A percentile compares a stretch with the other conserved stretches of the same genome.
Conservation (phyloP, 2,888 invertebrate genomes). For the Mechanitis messenoides region DNA sequence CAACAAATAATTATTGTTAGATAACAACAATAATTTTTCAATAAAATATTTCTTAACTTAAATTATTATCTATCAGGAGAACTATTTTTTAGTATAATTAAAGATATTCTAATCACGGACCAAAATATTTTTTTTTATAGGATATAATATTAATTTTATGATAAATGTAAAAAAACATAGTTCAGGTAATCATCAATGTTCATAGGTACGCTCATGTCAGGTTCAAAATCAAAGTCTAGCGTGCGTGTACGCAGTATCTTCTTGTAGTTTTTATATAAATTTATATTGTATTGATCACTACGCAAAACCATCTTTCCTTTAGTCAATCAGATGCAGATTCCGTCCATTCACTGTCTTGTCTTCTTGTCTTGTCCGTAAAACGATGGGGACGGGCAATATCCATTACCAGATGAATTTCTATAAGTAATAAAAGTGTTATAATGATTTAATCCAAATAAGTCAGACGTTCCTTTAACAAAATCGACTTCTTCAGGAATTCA, state of each 20-base stretch:
- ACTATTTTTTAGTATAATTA: too few species aligned
- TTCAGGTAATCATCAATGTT: slow-evolving; percentile 30
- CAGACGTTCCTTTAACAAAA: slow-evolving; percentile 74
- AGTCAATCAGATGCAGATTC: slow-evolving; percentile 30
- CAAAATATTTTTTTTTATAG: too few species aligned
- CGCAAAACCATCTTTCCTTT: slow-evolving; percentile 27
- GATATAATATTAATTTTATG: neutral
- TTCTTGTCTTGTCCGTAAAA: slow-evolving; percentile 19
- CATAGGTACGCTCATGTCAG: slow-evolving; percentile 33
- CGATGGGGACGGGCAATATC: slow-evolving; percentile 33
- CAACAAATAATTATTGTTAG: too few species aligned
- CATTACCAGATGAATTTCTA: slow-evolving; percentile 39
- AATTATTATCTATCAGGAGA: too few species aligned
- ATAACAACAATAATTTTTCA: too few species aligned
- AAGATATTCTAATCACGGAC: too few species aligned
- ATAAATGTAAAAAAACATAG: slow-evolving; percentile 1
- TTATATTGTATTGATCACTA: neutral
- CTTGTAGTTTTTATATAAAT: slow-evolving; percentile 54
- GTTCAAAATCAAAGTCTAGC: slow-evolving; percentile 43
- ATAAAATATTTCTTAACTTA: too few species aligned
- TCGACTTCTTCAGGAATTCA: slow-evolving; percentile 74
- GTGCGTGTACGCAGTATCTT: slow-evolving; percentile 59
- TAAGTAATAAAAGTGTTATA: slow-evolving; percentile 74
- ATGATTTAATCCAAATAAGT: slow-evolving; percentile 83
- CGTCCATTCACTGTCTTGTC: slow-evolving; percentile 34